phyloP scores from a whole-genome alignment of 2,888 invertebrate species.

The Agriopis marginaria region DNA sequence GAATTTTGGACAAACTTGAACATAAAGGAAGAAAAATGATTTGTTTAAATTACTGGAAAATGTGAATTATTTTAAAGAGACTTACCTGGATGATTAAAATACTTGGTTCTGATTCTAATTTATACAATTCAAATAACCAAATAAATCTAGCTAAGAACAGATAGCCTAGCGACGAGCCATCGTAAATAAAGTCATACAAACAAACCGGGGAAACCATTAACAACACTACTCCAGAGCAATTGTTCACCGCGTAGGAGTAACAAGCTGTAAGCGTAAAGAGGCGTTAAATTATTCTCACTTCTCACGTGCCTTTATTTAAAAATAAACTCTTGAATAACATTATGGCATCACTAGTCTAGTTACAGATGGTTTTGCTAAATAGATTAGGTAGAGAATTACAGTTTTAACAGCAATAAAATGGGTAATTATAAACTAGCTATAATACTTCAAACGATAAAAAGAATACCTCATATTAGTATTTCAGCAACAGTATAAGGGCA shows the following conservation, averaged over 20 bases:
- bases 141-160: not conserved
- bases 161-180: constrained; percentile 17
- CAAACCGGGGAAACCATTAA: constrained; percentile 24
- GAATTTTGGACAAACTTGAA: too few relatives aligned
- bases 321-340: constrained; percentile 29
- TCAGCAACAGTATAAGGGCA: too few relatives aligned
- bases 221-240: constrained; percentile 28
- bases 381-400: not conserved
- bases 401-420: too few relatives aligned
- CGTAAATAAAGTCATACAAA: constrained; percentile 28
- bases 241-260: constrained; percentile 31
- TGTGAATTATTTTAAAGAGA: too few relatives aligned
- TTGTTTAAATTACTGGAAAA: not conserved
- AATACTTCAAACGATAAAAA: too few relatives aligned
- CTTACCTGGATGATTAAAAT: too few relatives aligned
- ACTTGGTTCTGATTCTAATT: not conserved
- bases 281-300: constrained; percentile 29
- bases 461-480: too few relatives aligned
- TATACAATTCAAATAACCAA: not conserved
- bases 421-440: too few relatives aligned
- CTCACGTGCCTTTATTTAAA: constrained; percentile 34
- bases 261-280: constrained; percentile 20
- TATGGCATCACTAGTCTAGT: constrained; percentile 8
- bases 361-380: not conserved
- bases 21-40: not conserved